Evolutionary conservation across 92 coral and sea anemone species (phyloP).

Genomic region (Epizoanthus scotinus): DNA sequence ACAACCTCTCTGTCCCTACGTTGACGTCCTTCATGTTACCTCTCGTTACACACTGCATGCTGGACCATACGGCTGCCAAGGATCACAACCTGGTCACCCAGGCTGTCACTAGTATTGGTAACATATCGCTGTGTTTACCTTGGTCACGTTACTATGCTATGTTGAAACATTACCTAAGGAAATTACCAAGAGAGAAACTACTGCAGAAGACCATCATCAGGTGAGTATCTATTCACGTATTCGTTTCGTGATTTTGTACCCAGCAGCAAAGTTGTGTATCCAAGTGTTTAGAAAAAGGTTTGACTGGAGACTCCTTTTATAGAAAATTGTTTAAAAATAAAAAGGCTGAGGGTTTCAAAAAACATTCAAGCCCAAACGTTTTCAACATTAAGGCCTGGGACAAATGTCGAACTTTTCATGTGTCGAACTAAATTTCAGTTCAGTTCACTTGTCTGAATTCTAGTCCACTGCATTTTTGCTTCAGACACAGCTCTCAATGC

Average conservation of each 20-base stretch:
- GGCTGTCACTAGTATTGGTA: conserved; percentile 84
- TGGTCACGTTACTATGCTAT: conserved; percentile 86
- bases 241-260: background rate
- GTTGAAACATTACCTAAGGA: conserved; percentile 76
- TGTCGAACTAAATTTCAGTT: too few relatives aligned
- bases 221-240: conserved; percentile 40
- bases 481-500: too few relatives aligned
- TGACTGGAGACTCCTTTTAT: too few relatives aligned
- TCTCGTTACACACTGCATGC: conserved; percentile 82
- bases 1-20: conserved; percentile 68
- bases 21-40: conserved; percentile 82
- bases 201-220: conserved; percentile 78
- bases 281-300: background rate
- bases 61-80: conserved; percentile 82
- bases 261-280: background rate
- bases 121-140: conserved; percentile 78
- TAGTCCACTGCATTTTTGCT: too few relatives aligned
- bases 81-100: conserved; percentile 91
- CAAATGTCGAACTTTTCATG: too few relatives aligned
- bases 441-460: too few relatives aligned
- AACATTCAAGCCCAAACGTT: too few relatives aligned
- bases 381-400: too few relatives aligned
- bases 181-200: conserved; percentile 68
- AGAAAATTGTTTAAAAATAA: too few relatives aligned
- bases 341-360: too few relatives aligned